Conservation (phyloP, 2,113 vertebrate genomes). For the Platysteira castanea region DNA sequence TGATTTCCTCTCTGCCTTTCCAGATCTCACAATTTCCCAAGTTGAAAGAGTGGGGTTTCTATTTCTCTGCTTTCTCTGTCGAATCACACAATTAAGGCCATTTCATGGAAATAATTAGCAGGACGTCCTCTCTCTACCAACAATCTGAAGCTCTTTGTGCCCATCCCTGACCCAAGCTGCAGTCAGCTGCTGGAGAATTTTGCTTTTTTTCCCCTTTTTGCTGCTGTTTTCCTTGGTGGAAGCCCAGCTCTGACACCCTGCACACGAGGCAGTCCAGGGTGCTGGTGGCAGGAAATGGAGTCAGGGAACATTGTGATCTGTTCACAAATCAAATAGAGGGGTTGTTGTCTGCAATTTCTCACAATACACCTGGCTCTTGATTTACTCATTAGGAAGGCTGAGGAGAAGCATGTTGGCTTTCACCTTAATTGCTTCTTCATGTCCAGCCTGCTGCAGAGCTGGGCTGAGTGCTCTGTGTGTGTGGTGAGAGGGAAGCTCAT, state of each 20-base stretch:
- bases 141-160: not conserved
- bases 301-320: not conserved
- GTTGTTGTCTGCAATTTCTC: not conserved
- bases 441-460: not conserved
- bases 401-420: not conserved
- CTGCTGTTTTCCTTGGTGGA: accelerated
- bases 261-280: not conserved
- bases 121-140: not conserved
- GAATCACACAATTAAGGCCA: not conserved
- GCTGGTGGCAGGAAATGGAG: accelerated
- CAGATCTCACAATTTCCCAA: not conserved
- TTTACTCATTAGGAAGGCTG: not conserved
- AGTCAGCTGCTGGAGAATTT: not conserved
- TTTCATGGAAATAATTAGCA: not conserved
- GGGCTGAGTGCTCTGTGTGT: not conserved
- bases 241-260: not conserved
- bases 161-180: not conserved
- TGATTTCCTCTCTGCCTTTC: not conserved
- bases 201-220: not conserved
- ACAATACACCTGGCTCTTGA: not conserved
- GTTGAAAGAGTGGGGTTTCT: not conserved
- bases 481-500: not conserved
- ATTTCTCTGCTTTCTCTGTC: not conserved
- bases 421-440: not conserved
- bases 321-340: not conserved